Evolutionary conservation across 1,140 invertebrate genomes (phyloP), one percentile per base, ranked within the genome.

Genomic region (Coelopa frigida): DNA sequence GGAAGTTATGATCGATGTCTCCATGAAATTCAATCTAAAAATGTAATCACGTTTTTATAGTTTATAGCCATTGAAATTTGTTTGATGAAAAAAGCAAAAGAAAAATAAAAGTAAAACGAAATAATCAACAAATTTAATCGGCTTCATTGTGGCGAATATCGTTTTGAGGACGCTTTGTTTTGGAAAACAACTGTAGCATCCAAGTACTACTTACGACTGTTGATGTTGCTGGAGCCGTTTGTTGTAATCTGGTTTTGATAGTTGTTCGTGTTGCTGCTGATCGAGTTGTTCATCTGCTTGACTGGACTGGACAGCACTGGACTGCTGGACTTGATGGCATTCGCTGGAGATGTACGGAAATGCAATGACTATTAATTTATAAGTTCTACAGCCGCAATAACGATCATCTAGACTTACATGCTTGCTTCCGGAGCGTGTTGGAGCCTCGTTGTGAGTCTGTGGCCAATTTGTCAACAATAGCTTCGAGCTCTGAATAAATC

Each of bases 381-480:
- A 36, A 36, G 11, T 15, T 15, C 6, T 36, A 36, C 15, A n/a
- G 14, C 15, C 7, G 3, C 14, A n/a, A n/a, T n/a, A n/a, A n/a
- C n/a, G n/a, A n/a, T n/a, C n/a, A n/a, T n/a, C n/a, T 31, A 33
- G 39, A 46, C 55, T 57, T 63, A 71, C 67, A 73, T 70, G 54
- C 75, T 73, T 55, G 73, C 61, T 83, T 84, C 71, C 86, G 85
- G 55, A 84, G 69, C 41, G 77, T 81, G 72, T 88, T 88, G 10
- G 85, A 84, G 57, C 84, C 85, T 68, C 86, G 80, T 65, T 89
- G 87, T 70, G 85, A 86, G 59, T 92, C 89, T 54, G 82, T 88
- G 17, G 89, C 88, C 63, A 94, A 71, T 77, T 89, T 89, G 66
- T 94, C 89, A 48, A 92, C 87, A 56, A 93, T 87, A 27, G 84